phyloP scores from a whole-genome alignment of 2,888 invertebrate species.

The Acronicta alni region DNA sequence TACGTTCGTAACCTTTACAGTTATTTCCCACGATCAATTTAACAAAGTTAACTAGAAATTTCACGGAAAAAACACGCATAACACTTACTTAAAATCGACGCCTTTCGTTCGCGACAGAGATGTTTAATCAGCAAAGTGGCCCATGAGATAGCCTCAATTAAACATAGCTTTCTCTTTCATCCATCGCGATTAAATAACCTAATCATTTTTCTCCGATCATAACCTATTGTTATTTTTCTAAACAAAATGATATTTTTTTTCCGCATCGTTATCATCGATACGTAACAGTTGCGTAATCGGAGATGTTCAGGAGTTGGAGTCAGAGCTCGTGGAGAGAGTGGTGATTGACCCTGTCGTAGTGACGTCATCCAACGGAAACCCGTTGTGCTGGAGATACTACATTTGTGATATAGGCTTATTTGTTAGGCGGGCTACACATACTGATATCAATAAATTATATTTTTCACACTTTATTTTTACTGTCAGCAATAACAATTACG shows the following conservation, averaged over 20 bases:
- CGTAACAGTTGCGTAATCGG: slow-evolving; percentile 59
- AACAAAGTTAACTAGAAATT: neutral
- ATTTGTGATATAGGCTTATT: slow-evolving; percentile 24
- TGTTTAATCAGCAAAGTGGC: slow-evolving; percentile 36
- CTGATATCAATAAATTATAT: too few species aligned
- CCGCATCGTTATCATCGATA: slow-evolving; percentile 52
- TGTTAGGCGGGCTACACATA: too few species aligned
- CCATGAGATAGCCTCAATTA: slow-evolving; percentile 38
- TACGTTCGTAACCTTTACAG: neutral
- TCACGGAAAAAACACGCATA: slow-evolving; percentile 2
- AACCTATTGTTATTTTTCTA: slow-evolving; percentile 39
- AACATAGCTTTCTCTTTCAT: slow-evolving; percentile 50
- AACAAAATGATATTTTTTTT: slow-evolving; percentile 45
- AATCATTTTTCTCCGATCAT: slow-evolving; percentile 21
- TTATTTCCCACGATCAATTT: slow-evolving; percentile 1
- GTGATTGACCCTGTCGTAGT: slow-evolving; percentile 60
- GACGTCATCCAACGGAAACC: slow-evolving; percentile 60
- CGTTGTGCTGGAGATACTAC: slow-evolving; percentile 23
- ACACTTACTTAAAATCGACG: slow-evolving; percentile 1
- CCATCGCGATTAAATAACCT: slow-evolving; percentile 35
- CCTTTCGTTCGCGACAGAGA: slow-evolving; percentile 14
- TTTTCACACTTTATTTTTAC: too few species aligned
- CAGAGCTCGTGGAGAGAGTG: slow-evolving; percentile 78
- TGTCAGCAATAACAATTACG: too few species aligned
- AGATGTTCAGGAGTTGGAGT: slow-evolving; percentile 61